Conservation (phyloP, 2,113 vertebrate genomes). For the Poeciliopsis retropinna region DNA sequence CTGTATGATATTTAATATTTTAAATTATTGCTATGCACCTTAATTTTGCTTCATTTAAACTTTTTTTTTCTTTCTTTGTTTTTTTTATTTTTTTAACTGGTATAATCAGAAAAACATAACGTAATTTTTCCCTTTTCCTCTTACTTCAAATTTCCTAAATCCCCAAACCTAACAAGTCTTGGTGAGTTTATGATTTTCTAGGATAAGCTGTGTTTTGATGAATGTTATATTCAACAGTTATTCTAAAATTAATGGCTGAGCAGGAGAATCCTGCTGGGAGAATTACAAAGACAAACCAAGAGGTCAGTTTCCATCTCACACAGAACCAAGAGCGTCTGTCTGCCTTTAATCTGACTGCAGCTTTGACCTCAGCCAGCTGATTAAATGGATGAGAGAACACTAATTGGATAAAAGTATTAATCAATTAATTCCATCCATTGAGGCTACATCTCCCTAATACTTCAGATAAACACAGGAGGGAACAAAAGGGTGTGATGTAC, state of each 20-base stretch:
- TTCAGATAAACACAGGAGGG: constrained; percentile 76
- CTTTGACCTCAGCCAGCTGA: constrained; percentile 72
- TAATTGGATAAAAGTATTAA: constrained; percentile 84
- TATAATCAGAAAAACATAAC: too few relatives aligned
- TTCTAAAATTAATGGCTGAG: constrained; percentile 47
- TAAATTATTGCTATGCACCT: background rate
- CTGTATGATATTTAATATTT: too few relatives aligned
- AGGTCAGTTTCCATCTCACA: constrained; percentile 69
- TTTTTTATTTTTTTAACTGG: too few relatives aligned
- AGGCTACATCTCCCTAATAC: constrained; percentile 75
- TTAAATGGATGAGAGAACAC: constrained; percentile 82
- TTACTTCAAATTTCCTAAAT: too few relatives aligned
- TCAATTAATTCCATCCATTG: constrained; percentile 81
- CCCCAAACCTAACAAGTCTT: too few relatives aligned
- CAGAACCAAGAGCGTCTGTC: constrained; percentile 65
- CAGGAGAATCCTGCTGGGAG: constrained; percentile 38
- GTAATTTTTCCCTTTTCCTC: too few relatives aligned
- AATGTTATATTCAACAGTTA: constrained; percentile 56
- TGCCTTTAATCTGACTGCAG: constrained; percentile 60
- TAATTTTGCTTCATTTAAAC: background rate
- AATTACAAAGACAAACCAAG: constrained; percentile 27
- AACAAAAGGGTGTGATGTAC: constrained; percentile 20
- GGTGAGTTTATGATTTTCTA: too few relatives aligned
- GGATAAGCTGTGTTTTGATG: background rate
- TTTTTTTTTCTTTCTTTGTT: too few relatives aligned